Base-by-base conservation (phyloP, 2,113 vertebrate species). In the Albula glossodonta region DNA sequence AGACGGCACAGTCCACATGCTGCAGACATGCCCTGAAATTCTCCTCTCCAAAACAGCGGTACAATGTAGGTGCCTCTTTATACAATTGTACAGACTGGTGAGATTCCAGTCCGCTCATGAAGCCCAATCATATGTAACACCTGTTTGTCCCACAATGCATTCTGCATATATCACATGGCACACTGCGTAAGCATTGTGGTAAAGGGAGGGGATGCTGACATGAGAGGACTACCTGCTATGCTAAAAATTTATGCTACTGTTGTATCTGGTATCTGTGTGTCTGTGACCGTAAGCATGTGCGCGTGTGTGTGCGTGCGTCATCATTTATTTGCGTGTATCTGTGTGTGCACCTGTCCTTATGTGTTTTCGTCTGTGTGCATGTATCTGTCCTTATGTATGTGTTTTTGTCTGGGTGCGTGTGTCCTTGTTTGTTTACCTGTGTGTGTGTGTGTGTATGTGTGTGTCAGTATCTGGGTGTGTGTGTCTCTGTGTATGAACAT, bases 381-480 rank as follows among this genome's bases (percentile, higher is more conserved):
- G 82, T 15, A 8, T 70, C 19, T 70, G 63, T 70, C 19, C 6
- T 87, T 88, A 81, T 89, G 84, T 78, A 60, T 49, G 83, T 41
- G 87, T 51, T 84, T 88, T 82, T 90, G 92, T 90, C 89, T 92
- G 91, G 90, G 86, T 87, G 86, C 77, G 86, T 88, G 83, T 85
- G 50, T 15, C 13, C 60, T 25, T 78, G 81, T 79, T 31, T 60
- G 51, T 60, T 17, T 86, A 8, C 84, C 52, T 80, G 49, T 83
- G 83, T 81, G 83, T 51, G 81, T 83, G 60, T 86, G 83, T 51
- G 81, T 83, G 60, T 86, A 19, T 53, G 70, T 10, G 63, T 63
- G 4, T 63, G 4, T 15, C 60, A 41, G 19, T 63, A 51, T 50
- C 5, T 70, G 85, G 79, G 82, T 15, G 22, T 70, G 13, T 70